phyloP scores from a whole-genome alignment of 1,140 invertebrate species.

The Apis laboriosa region DNA sequence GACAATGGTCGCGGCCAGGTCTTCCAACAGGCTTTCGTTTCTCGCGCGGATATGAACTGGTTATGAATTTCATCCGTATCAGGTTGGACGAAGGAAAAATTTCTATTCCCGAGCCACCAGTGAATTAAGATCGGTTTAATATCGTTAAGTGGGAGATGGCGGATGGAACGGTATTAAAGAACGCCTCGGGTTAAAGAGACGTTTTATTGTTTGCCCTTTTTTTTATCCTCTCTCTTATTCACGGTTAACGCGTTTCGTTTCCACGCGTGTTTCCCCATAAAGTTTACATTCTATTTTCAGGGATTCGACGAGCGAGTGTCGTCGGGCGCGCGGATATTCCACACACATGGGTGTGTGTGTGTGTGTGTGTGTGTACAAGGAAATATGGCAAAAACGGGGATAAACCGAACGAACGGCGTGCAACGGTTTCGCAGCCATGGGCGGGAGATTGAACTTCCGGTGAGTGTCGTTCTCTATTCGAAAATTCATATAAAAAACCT shows the following conservation, averaged over 20 bases:
- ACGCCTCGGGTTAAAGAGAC: background rate
- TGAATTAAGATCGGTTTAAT: slow-evolving; percentile 20
- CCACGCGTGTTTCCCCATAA: background rate
- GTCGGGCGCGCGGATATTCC: background rate
- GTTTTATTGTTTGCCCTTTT: slow-evolving; percentile 3
- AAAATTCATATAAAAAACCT: slow-evolving; percentile 3
- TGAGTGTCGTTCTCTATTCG: slow-evolving; percentile 3
- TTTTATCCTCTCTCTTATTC: background rate
- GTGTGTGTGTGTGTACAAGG: background rate
- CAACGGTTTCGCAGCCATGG: background rate
- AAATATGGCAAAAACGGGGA: slow-evolving; percentile 1
- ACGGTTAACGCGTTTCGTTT: slow-evolving; percentile 10
- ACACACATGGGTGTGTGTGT: background rate
- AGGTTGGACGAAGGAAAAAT: background rate
- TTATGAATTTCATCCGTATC: slow-evolving; percentile 14
- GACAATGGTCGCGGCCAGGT: slow-evolving; percentile 16
- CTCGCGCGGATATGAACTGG: background rate
- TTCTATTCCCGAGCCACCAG: background rate
- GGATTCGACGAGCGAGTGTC: background rate
- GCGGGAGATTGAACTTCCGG: background rate
- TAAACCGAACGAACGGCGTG: background rate
- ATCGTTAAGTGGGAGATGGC: background rate
- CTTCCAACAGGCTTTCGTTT: background rate
- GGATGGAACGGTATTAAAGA: background rate
- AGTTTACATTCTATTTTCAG: slow-evolving; percentile 26